Conservation (phyloP, 2,113 vertebrate genomes). For the Himantopus leucocephalus region DNA sequence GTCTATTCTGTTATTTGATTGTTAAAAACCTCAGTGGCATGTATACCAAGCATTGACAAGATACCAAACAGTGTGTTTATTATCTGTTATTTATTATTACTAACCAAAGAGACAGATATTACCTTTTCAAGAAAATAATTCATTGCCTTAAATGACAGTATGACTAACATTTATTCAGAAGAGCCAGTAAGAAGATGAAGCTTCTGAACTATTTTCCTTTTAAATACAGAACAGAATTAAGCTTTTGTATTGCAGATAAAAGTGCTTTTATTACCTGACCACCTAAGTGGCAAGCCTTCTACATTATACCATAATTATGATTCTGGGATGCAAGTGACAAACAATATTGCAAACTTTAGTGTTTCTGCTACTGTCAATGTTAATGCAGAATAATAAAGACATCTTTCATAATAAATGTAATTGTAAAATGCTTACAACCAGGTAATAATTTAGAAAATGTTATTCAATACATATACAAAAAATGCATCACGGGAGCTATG, state of each 20-base stretch:
- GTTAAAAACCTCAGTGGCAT: background rate
- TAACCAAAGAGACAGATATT: background rate
- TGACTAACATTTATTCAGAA: background rate
- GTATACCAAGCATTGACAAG: background rate
- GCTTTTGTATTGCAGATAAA: background rate
- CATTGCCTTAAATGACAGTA: background rate
- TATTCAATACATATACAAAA: background rate
- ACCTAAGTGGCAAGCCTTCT: background rate
- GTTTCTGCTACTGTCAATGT: background rate
- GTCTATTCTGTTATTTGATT: background rate
- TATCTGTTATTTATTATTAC: background rate
- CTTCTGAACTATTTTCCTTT: background rate
- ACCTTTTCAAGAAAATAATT: background rate
- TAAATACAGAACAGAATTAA: background rate
- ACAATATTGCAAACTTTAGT: background rate
- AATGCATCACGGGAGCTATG: background rate
- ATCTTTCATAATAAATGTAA: background rate
- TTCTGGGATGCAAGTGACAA: background rate
- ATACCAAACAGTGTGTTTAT: background rate
- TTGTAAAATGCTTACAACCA: background rate
- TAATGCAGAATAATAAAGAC: background rate
- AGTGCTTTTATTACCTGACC: background rate
- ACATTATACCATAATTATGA: background rate
- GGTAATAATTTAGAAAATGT: background rate
- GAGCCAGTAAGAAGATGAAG: background rate